A percentile compares a stretch with the other conserved stretches of the same genome.
Conservation (phyloP, 2,113 vertebrate species). For the Saccopteryx bilineata region DNA sequence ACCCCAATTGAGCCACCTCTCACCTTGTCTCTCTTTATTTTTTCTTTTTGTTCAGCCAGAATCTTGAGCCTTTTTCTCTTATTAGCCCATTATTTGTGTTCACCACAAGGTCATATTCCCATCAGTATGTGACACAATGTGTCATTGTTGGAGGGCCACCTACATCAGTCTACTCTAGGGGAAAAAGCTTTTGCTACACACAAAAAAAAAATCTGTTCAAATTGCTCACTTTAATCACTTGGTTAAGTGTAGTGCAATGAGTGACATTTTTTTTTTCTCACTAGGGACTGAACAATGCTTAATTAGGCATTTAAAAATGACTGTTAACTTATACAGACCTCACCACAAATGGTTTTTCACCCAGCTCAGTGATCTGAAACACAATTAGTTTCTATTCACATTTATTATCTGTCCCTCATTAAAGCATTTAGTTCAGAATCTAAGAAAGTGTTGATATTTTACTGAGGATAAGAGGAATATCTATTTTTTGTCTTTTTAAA, state of each 20-base stretch:
- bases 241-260: slow-evolving; percentile 69
- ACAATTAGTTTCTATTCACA: slow-evolving; percentile 89
- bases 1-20: neutral
- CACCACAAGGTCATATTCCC: neutral
- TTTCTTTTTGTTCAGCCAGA: slow-evolving; percentile 55
- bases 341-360: slow-evolving; percentile 85
- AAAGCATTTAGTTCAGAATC: slow-evolving; percentile 84
- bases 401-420: slow-evolving; percentile 85
- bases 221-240: slow-evolving; percentile 78
- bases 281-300: slow-evolving; percentile 81
- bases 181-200: slow-evolving; percentile 49
- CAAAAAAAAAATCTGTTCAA: slow-evolving; percentile 73
- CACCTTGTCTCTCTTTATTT: slow-evolving; percentile 31
- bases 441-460: slow-evolving; percentile 79
- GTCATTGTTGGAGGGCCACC: slow-evolving; percentile 29
- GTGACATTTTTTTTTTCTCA: slow-evolving; percentile 67
- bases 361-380: slow-evolving; percentile 87
- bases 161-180: slow-evolving; percentile 48
- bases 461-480: slow-evolving; percentile 1
- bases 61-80: neutral
- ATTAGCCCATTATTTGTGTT: neutral
- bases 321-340: slow-evolving; percentile 84
- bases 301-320: slow-evolving; percentile 87
- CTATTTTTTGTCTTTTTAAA: slow-evolving; percentile 64
- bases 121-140: neutral